A percentile compares a stretch with the other conserved stretches of the same genome.
phyloP scores from a whole-genome alignment of 1,140 invertebrate genomes.

The Cyclina sinensis region DNA sequence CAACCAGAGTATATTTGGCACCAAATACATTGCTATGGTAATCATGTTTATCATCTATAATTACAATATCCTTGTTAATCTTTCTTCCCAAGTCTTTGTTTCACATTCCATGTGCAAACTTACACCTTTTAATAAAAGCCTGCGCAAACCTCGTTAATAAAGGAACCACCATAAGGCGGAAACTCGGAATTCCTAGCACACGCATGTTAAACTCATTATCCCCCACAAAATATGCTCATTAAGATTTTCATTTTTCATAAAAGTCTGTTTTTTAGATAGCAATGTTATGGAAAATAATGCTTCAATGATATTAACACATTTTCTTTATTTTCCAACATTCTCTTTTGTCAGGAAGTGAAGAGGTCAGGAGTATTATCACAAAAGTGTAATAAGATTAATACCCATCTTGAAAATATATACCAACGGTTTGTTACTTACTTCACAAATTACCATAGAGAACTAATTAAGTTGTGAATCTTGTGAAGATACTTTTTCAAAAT shows the following conservation, averaged over 20 bases:
- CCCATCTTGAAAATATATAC: not conserved
- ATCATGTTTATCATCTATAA: conserved; percentile 1
- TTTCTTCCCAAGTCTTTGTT: not conserved
- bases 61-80: conserved; percentile 12
- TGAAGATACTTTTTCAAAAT: not conserved
- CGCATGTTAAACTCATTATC: conserved; percentile 49
- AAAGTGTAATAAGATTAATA: too few species aligned
- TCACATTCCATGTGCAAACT: conserved; percentile 35
- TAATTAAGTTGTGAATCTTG: not conserved
- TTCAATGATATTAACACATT: conserved; percentile 37
- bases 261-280: conserved; percentile 49
- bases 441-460: not conserved
- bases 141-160: conserved; percentile 36
- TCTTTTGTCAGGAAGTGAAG: conserved; percentile 5
- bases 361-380: conserved; percentile 6
- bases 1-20: not conserved
- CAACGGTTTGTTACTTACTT: not conserved
- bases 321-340: conserved; percentile 46
- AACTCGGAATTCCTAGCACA: conserved; percentile 25
- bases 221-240: conserved; percentile 55
- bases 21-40: not conserved
- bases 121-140: conserved; percentile 45
- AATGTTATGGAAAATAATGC: conserved; percentile 40
- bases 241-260: conserved; percentile 66
- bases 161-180: conserved; percentile 10